Conservation (phyloP, 2,888 invertebrate species). For the Volucella inflata region DNA sequence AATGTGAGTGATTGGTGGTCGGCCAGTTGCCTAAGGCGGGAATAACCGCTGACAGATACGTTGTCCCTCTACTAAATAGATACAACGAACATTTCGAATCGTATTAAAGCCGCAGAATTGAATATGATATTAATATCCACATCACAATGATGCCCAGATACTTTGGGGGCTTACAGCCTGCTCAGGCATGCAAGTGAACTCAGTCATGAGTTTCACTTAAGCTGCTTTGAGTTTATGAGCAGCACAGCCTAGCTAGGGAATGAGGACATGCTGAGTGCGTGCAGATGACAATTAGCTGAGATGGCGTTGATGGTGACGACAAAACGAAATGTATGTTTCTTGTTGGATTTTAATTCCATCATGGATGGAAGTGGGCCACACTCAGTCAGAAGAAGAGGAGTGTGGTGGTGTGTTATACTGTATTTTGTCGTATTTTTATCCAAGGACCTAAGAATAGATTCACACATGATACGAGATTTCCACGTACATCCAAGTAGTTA, state of each 20-base stretch:
- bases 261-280: slow-evolving; percentile 61
- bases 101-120: slow-evolving; percentile 62
- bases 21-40: slow-evolving; percentile 1
- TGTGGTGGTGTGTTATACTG: slow-evolving; percentile 7
- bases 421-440: slow-evolving; percentile 12
- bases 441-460: slow-evolving; percentile 40
- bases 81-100: slow-evolving; percentile 66
- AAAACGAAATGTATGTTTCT: slow-evolving; percentile 57
- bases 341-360: slow-evolving; percentile 37
- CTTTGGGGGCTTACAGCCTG: not conserved
- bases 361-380: slow-evolving; percentile 43
- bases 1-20: not conserved
- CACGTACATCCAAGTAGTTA: not conserved
- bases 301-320: slow-evolving; percentile 59
- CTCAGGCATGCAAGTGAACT: slow-evolving; percentile 43
- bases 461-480: not conserved
- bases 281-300: slow-evolving; percentile 65
- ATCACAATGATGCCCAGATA: slow-evolving; percentile 6
- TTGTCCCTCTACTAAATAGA: slow-evolving; percentile 56
- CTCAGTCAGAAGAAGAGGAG: not conserved
- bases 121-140: slow-evolving; percentile 61
- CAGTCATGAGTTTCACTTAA: slow-evolving; percentile 51
- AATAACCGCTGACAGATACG: slow-evolving; percentile 55
- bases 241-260: slow-evolving; percentile 21
- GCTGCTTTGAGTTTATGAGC: slow-evolving; percentile 58